phyloP scores from a whole-genome alignment of 2,888 invertebrate genomes.

The Apamea anceps region DNA sequence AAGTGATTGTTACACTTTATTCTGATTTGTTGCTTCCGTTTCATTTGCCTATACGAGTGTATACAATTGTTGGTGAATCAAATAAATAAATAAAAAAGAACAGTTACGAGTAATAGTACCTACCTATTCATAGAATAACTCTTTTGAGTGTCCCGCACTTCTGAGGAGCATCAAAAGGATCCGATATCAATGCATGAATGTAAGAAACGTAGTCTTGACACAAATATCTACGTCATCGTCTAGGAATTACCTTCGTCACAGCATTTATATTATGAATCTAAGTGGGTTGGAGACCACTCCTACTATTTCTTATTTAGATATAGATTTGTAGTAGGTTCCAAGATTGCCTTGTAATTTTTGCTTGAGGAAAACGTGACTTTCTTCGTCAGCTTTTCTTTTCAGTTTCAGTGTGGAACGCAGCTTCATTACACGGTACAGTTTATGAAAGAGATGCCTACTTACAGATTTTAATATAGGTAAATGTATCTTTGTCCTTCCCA shows the following conservation, averaged over 20 bases:
- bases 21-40: no score
- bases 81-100: no score
- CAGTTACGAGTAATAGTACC: no score
- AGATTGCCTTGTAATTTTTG: neutral
- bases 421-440: no score
- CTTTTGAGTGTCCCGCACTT: conserved; percentile 11
- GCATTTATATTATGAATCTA: neutral
- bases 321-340: neutral
- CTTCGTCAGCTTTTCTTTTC: no score
- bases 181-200: neutral
- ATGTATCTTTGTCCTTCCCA: neutral
- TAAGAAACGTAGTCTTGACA: conserved; percentile 3
- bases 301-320: neutral
- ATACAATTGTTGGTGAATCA: no score
- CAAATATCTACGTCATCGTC: conserved; percentile 14
- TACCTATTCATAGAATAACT: neutral
- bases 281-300: conserved; percentile 1
- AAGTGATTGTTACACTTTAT: no score
- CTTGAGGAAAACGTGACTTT: neutral
- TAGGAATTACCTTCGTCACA: conserved; percentile 13
- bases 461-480: no score
- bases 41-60: no score
- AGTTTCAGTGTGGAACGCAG: no score
- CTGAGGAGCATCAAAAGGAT: neutral
- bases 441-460: neutral